Evolutionary conservation across 64 coral and sea anemone species (phyloP), one percentile per base, ranked within the genome.

Genomic region (Porites australiensis): DNA sequence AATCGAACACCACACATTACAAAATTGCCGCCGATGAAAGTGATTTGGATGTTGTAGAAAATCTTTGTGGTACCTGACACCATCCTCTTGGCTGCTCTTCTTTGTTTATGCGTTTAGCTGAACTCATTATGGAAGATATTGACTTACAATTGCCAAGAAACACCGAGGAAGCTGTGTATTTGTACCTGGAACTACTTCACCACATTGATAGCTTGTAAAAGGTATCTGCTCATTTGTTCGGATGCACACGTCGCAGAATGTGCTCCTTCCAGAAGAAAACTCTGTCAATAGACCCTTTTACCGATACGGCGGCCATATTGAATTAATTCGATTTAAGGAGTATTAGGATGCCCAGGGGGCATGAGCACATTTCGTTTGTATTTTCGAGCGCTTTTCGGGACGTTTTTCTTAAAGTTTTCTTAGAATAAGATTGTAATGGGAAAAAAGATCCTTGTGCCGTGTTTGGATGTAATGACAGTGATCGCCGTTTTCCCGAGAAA

Each of bases 151-250:
- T 50, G 51, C 82, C 63, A 45, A 70, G 82, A 86, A 86, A 86
- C 83, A 86, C 83, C 55, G 45, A 86, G 19, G 44, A 86, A 47
- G 58, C 80, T 83, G 52, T 83, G 37, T 83, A 51, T 57, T 63
- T 83, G 23, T 83, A 65, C 62, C 59, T 47, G 59, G 80, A 83
- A 65, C 80, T 83, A 83, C 80, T 83, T 83, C 59, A 83, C 80
- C 80, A 83, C 54, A 83, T 83, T 83, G 52, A 83, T 64, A 83
- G 62, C 58, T 83, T 83, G 65, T 83, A 83, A 83, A 67, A 67
- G 15, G 16, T 67, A n/a, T 67, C 27, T 1, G 27, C 1, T 37
- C 27, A 37, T 67, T 67, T 67, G 64, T 67, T 67, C 18, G 16
- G 64, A 67, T 67, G 64, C 64, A 67, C 64, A 67, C 64, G 18